phyloP scores from a whole-genome alignment of 2,113 vertebrate genomes.

The Thermophis baileyi region DNA sequence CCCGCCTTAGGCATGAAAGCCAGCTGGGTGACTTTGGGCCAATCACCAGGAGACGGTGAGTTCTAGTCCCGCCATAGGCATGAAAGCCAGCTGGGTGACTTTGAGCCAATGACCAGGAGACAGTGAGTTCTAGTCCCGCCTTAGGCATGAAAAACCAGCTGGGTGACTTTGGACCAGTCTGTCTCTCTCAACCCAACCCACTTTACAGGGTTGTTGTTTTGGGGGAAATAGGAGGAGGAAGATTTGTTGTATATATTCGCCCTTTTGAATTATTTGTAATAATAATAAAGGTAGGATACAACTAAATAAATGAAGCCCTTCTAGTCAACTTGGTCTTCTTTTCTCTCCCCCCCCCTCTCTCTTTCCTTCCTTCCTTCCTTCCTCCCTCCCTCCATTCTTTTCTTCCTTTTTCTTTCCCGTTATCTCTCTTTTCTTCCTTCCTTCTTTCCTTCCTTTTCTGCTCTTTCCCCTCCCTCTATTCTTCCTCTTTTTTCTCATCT shows the following conservation, averaged over 20 bases:
- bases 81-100: too few species aligned
- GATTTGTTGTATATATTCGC: background rate
- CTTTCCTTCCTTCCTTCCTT: too few species aligned
- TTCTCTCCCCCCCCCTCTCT: background rate
- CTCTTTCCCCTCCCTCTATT: too few species aligned
- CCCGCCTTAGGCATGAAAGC: too few species aligned
- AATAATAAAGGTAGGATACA: background rate
- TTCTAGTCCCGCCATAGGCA: too few species aligned
- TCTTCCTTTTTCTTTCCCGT: too few species aligned
- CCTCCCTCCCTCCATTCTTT: rapidly evolving
- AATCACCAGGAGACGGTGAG: too few species aligned
- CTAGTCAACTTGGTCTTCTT: background rate
- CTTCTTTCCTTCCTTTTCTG: too few species aligned
- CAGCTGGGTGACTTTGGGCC: too few species aligned
- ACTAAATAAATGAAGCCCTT: background rate
- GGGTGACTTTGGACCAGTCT: background rate
- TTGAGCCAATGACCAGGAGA: background rate
- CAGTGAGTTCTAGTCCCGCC: background rate
- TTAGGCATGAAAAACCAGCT: background rate
- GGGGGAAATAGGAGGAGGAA: background rate
- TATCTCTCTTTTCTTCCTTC: rapidly evolving
- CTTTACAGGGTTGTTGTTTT: background rate
- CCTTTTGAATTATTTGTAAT: background rate
- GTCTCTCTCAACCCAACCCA: background rate
- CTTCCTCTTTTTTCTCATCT: too few species aligned